A percentile compares a stretch with the other conserved stretches of the same genome.
Evolutionary conservation across 2,888 invertebrate species (phyloP).

Genomic region (Rhimphoctona megacephalus): DNA sequence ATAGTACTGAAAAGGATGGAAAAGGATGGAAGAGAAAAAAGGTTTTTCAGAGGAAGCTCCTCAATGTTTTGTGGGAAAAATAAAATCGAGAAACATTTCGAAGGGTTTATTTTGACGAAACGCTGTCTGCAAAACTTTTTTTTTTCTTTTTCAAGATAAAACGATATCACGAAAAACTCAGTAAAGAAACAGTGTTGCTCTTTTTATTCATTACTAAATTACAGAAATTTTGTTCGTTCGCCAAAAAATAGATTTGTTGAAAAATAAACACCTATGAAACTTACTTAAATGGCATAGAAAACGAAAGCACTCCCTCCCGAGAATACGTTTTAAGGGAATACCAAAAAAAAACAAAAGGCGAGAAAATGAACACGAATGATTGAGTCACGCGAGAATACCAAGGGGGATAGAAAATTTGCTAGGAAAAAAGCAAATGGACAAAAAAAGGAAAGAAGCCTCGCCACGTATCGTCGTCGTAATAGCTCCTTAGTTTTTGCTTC

Average conservation of each 20-base stretch:
- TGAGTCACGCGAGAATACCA: constrained; percentile 48
- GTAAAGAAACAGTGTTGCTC: not conserved
- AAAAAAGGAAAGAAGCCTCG: constrained; percentile 28
- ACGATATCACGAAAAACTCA: not conserved
- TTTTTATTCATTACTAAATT: not conserved
- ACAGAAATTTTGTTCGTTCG: not conserved
- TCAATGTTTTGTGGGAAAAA: not conserved
- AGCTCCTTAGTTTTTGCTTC: constrained; percentile 36
- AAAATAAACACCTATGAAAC: not conserved
- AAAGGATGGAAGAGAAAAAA: not conserved
- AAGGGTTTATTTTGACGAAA: not conserved
- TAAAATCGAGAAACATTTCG: not conserved
- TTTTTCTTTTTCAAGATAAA: not conserved
- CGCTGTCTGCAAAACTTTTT: no score
- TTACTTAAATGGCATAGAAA: not conserved
- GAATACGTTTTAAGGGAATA: not conserved
- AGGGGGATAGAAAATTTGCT: constrained; percentile 9
- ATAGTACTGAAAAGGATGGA: not conserved
- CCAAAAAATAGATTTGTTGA: not conserved
- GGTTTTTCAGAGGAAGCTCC: not conserved
- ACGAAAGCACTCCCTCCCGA: not conserved
- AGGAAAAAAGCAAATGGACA: constrained; percentile 9
- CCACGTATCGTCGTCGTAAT: constrained; percentile 17
- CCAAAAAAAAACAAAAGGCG: not conserved
- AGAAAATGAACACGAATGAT: constrained; percentile 33